phyloP scores from a whole-genome alignment of 2,888 invertebrate genomes.

The Cerceris ruficornis region DNA sequence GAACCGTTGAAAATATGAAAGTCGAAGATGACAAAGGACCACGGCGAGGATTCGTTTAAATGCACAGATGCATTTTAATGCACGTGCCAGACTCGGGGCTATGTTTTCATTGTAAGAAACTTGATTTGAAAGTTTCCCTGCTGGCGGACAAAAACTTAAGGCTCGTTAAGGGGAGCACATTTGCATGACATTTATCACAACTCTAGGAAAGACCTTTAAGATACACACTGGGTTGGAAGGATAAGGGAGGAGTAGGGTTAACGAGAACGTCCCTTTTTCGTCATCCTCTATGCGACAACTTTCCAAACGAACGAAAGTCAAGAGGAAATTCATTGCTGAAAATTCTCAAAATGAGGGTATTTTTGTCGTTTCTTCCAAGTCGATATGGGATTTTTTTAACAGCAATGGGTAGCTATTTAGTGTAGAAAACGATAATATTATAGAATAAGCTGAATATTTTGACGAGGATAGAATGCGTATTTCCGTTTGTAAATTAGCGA shows the following conservation, averaged over 20 bases:
- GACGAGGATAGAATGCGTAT: not conserved
- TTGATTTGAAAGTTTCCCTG: constrained; percentile 53
- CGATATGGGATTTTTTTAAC: too few relatives aligned
- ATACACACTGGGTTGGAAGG: constrained; percentile 22
- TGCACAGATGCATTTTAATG: constrained; percentile 50
- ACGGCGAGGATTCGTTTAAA: constrained; percentile 55
- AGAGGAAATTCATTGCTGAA: not conserved
- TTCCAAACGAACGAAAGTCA: not conserved
- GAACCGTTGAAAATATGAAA: not conserved
- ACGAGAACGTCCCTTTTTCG: constrained; percentile 23
- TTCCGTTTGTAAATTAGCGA: too few relatives aligned
- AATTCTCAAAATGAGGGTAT: not conserved
- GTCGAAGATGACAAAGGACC: not conserved
- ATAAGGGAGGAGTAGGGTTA: constrained; percentile 45
- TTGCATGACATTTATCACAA: constrained; percentile 72
- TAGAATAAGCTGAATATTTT: not conserved
- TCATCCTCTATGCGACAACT: not conserved
- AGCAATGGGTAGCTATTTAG: too few relatives aligned
- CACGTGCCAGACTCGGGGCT: constrained; percentile 18
- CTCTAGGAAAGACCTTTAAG: constrained; percentile 25
- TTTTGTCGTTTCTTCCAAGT: not conserved
- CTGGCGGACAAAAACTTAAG: constrained; percentile 63
- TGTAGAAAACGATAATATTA: too few relatives aligned
- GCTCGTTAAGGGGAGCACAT: constrained; percentile 67
- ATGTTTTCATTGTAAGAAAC: constrained; percentile 45